Conservation (phyloP, 2,888 invertebrate genomes). For the Drosophila paranaensis region DNA sequence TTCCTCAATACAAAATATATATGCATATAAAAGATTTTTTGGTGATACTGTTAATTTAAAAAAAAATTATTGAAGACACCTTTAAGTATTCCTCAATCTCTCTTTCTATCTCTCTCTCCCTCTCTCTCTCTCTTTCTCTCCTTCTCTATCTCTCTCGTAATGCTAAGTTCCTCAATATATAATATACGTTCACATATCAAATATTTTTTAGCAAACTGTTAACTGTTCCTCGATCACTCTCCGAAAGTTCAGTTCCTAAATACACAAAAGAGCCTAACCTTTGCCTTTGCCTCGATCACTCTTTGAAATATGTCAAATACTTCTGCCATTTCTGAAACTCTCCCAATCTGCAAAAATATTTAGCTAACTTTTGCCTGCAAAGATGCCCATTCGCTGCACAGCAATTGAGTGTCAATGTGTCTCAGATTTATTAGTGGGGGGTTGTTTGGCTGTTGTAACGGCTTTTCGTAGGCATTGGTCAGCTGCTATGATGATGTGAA, state of each 20-base stretch:
- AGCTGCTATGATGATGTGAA: slow-evolving; percentile 53
- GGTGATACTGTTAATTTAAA: too few species aligned
- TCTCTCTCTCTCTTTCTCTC: too few species aligned
- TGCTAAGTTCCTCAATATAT: too few species aligned
- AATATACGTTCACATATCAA: too few species aligned
- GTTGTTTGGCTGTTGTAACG: slow-evolving; percentile 14
- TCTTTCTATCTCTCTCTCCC: too few species aligned
- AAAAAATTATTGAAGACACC: too few species aligned
- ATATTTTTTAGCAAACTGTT: too few species aligned
- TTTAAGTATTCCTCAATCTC: too few species aligned
- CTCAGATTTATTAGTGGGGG: background rate
- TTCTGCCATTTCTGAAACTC: background rate
- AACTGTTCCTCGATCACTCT: too few species aligned
- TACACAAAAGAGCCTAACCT: background rate
- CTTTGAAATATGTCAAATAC: background rate
- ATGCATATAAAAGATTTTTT: too few species aligned
- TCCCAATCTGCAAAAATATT: background rate
- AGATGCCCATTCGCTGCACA: background rate
- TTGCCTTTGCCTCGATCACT: background rate
- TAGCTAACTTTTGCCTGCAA: background rate
- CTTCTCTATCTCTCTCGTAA: background rate
- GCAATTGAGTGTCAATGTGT: background rate
- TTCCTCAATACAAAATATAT: too few species aligned
- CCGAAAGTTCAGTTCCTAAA: too few species aligned
- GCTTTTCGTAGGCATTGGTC: slow-evolving; percentile 38